Conservation (phyloP, 2,888 invertebrate species). For the Philhelius pedissequus region DNA sequence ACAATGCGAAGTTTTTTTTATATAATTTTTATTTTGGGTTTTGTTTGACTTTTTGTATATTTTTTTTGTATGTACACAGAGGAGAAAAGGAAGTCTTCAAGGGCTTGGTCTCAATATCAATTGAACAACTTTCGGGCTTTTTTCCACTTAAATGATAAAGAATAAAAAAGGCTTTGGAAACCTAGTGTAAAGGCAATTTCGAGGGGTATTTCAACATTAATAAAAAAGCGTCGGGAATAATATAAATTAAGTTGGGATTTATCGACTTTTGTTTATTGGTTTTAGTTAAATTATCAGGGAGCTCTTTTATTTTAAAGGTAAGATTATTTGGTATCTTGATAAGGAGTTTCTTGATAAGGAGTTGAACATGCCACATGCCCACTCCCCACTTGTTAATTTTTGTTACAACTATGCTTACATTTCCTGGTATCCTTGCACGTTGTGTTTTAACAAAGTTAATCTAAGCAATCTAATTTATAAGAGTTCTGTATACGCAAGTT, state of each 20-base stretch:
- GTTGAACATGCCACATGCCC: no score
- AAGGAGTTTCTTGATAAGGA: no score
- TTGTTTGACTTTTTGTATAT: not conserved
- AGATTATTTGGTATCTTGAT: not conserved
- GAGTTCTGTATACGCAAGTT: no score
- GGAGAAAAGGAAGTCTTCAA: not conserved
- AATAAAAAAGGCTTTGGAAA: slow-evolving; percentile 49
- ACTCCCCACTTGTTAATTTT: no score
- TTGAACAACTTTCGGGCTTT: slow-evolving; percentile 39
- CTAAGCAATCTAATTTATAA: no score
- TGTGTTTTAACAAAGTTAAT: no score
- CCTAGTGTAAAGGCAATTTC: slow-evolving; percentile 31
- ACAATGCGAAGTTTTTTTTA: slow-evolving; percentile 54
- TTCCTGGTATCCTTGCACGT: no score
- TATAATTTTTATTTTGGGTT: not conserved
- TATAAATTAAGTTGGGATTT: slow-evolving; percentile 43
- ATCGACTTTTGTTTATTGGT: slow-evolving; percentile 53
- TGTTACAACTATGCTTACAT: no score
- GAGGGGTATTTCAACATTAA: slow-evolving; percentile 5
- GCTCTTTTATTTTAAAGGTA: not conserved
- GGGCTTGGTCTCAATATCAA: slow-evolving; percentile 60
- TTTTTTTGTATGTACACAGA: not conserved
- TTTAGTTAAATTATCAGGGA: not conserved
- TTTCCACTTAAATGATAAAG: slow-evolving; percentile 41
- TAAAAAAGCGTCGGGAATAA: slow-evolving; percentile 5